Evolutionary conservation across 2,113 vertebrate species (phyloP).

Genomic region (Sardina pilchardus): DNA sequence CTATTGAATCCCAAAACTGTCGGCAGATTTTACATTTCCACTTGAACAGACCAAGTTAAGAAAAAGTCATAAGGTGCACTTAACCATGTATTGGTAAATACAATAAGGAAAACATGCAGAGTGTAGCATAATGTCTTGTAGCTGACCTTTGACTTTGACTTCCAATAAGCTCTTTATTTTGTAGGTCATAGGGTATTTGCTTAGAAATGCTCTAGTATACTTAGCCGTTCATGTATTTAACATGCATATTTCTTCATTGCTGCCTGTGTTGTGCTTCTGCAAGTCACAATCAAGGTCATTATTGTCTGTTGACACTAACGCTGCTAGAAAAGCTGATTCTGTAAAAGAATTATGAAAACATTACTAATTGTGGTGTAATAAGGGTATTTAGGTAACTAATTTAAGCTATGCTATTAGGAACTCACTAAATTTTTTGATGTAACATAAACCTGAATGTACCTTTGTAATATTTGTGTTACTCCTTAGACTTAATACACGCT

Average conservation of each 20-base stretch:
- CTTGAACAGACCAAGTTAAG: not conserved
- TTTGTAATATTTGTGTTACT: conserved; percentile 48
- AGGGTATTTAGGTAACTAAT: conserved; percentile 35
- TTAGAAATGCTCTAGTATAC: not conserved
- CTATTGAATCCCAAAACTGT: not conserved
- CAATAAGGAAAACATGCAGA: not conserved
- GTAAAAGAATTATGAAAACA: conserved; percentile 28
- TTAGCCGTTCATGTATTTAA: not conserved
- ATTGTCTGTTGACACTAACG: conserved; percentile 47
- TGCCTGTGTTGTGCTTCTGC: conserved; percentile 35
- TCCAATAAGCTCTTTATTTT: not conserved
- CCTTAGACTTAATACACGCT: conserved; percentile 36
- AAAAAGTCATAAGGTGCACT: not conserved
- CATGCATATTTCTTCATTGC: conserved; percentile 6
- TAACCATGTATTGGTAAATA: conserved; percentile 22
- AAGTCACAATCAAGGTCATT: conserved; percentile 40
- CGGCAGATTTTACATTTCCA: not conserved
- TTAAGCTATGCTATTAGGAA: conserved; percentile 30
- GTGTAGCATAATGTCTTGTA: not conserved
- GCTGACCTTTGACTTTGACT: not conserved
- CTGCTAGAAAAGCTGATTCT: conserved; percentile 38
- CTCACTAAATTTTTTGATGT: conserved; percentile 39
- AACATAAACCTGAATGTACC: conserved; percentile 52
- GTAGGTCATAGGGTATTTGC: conserved; percentile 1
- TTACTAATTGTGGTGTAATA: conserved; percentile 32